Conservation (phyloP, 92 coral and sea anemone genomes). For the Porites lobata region DNA sequence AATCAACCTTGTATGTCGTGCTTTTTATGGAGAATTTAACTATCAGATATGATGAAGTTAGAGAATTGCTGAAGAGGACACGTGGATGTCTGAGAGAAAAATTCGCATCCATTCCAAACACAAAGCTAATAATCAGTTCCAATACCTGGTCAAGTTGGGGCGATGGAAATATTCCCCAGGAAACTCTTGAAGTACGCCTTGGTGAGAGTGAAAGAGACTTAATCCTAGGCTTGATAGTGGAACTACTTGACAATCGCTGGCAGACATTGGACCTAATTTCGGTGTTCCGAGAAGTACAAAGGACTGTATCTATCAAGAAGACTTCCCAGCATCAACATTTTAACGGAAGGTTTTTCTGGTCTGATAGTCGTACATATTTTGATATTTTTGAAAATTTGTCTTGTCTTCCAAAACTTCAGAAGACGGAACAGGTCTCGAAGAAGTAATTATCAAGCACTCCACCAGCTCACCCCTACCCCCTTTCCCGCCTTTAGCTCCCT, state of each 20-base stretch:
- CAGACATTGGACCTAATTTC: slow-evolving; percentile 1
- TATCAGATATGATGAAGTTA: no score
- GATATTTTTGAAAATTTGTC: neutral
- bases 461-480: no score
- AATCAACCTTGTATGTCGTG: no score
- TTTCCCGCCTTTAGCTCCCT: no score
- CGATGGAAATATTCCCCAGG: neutral
- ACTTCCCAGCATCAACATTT: no score
- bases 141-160: neutral
- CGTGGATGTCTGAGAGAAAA: neutral
- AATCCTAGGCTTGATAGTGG: neutral
- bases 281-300: neutral
- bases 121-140: neutral
- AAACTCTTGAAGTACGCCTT: neutral
- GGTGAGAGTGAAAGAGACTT: neutral
- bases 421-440: neutral
- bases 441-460: no score
- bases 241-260: slow-evolving; percentile 10
- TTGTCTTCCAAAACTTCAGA: neutral
- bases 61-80: no score
- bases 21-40: no score
- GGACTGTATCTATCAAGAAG: neutral
- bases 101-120: neutral
- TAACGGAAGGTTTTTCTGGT: no score
- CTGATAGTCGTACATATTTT: neutral